phyloP scores from a whole-genome alignment of 2,797 vertebrate species.

The Clarias pachynema region DNA sequence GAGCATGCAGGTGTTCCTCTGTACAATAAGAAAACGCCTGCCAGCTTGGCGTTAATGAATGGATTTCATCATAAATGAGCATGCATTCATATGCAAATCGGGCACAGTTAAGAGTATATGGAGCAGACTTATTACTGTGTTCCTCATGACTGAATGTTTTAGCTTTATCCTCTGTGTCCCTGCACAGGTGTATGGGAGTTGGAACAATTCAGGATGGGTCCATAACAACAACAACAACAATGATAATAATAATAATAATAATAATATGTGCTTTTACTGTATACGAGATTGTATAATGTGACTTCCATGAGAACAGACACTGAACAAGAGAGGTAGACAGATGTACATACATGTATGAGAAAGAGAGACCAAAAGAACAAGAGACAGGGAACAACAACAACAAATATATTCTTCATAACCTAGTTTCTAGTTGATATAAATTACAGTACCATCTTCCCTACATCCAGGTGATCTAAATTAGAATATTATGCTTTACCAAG shows the following conservation, averaged over 20 bases:
- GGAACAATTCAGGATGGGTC: neutral
- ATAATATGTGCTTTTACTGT: neutral
- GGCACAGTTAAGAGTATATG: slow-evolving; percentile 14
- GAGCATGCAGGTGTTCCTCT: slow-evolving; percentile 51
- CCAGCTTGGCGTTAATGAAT: slow-evolving; percentile 39
- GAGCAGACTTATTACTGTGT: slow-evolving; percentile 26
- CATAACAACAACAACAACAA: too few species aligned
- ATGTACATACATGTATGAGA: neutral
- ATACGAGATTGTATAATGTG: neutral
- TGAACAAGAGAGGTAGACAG: neutral
- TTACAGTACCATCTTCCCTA: neutral
- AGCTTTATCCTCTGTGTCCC: neutral
- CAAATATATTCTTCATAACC: neutral
- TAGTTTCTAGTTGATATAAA: neutral
- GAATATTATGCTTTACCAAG: neutral
- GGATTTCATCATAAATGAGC: slow-evolving; percentile 50
- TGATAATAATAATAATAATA: neutral
- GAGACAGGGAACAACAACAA: neutral
- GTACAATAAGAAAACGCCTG: slow-evolving; percentile 48
- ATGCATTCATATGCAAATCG: slow-evolving; percentile 57
- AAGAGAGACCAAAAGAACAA: neutral
- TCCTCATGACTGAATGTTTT: slow-evolving; percentile 4
- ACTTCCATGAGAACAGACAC: neutral
- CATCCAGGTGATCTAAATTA: neutral
- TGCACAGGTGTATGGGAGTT: neutral